Evolutionary conservation across 2,113 vertebrate genomes (phyloP).

Genomic region (Lepisosteus oculatus): DNA sequence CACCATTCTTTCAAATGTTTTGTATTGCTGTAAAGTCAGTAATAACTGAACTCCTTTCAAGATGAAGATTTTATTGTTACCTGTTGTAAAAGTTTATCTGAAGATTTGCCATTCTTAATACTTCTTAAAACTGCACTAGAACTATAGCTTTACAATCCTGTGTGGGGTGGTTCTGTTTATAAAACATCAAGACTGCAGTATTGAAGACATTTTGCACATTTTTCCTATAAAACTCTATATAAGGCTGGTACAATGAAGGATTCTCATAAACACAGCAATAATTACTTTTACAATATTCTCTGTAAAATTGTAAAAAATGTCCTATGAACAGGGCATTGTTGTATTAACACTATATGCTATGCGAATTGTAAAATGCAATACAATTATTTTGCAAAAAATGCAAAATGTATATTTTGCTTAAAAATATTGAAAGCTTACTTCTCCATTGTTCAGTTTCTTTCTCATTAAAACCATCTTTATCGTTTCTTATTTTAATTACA

Average conservation of each 20-base stretch:
- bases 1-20: conserved; percentile 46
- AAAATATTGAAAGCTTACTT: conserved; percentile 3
- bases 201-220: conserved; percentile 25
- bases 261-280: conserved; percentile 56
- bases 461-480: too few species aligned
- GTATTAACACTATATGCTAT: conserved; percentile 8
- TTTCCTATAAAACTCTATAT: conserved; percentile 3
- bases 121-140: background rate
- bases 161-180: background rate
- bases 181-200: background rate
- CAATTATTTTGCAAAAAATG: background rate
- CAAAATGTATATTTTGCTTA: conserved; percentile 3
- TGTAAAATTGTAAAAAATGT: conserved; percentile 12
- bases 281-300: conserved; percentile 23
- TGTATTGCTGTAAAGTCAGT: conserved; percentile 3
- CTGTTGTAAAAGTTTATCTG: background rate
- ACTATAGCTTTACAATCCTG: conserved; percentile 2
- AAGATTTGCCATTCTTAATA: background rate
- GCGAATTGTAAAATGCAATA: conserved; percentile 1
- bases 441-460: conserved; percentile 5
- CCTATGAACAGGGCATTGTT: conserved; percentile 12
- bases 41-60: background rate
- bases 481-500: too few species aligned
- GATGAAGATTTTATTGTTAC: background rate
- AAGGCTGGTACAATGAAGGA: conserved; percentile 18